Conservation (phyloP, 2,888 invertebrate species). For the Epistrophella euchroma region DNA sequence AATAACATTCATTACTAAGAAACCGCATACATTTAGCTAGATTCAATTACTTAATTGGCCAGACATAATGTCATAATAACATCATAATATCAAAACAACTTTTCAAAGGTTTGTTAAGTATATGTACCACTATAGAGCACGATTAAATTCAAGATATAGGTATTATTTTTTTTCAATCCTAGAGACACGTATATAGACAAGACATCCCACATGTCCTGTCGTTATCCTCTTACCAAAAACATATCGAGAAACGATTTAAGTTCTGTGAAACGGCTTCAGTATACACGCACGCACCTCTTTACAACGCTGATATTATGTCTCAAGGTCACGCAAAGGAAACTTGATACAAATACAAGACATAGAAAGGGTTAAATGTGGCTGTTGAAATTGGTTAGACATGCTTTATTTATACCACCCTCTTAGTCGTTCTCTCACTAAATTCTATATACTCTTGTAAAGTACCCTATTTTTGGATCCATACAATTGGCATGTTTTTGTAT, state of each 20-base stretch:
- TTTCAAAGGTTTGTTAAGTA: too few relatives aligned
- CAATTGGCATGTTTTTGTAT: not conserved
- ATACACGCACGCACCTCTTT: not conserved
- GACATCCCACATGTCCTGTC: not conserved
- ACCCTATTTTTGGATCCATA: not conserved
- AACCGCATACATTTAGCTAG: too few relatives aligned
- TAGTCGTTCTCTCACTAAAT: not conserved
- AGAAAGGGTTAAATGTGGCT: not conserved
- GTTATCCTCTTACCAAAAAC: not conserved
- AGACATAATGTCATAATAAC: conserved; percentile 16
- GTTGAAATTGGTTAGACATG: not conserved
- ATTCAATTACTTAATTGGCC: conserved; percentile 9
- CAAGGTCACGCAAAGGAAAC: not conserved
- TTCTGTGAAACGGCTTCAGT: not conserved
- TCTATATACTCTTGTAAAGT: not conserved
- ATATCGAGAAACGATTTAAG: not conserved
- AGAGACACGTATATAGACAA: not conserved
- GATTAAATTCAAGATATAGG: not conserved
- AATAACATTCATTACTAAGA: too few relatives aligned
- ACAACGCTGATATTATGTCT: not conserved
- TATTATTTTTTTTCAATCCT: too few relatives aligned
- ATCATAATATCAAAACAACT: not conserved
- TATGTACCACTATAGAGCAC: too few relatives aligned
- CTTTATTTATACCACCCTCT: not conserved
- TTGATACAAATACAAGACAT: not conserved